Evolutionary conservation across 2,888 invertebrate species (phyloP).

Genomic region (Agrotis segetum): DNA sequence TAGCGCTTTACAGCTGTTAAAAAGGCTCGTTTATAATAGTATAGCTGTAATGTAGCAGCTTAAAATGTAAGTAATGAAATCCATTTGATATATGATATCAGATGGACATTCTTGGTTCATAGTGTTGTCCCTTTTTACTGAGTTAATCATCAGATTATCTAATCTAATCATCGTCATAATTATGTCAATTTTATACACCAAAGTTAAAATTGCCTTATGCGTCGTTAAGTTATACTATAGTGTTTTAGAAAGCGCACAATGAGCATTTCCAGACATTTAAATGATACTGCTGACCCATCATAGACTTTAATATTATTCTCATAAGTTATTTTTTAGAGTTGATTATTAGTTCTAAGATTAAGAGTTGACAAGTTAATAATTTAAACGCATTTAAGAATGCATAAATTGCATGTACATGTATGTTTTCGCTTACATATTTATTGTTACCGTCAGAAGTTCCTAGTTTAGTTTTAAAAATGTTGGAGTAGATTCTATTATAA

Average conservation of each 20-base stretch:
- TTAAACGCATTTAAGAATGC: slow-evolving; percentile 49
- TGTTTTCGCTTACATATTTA: slow-evolving; percentile 30
- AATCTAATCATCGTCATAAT: slow-evolving; percentile 40
- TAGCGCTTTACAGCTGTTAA: not conserved
- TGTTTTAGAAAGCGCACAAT: slow-evolving; percentile 31
- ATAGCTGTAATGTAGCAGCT: slow-evolving; percentile 8
- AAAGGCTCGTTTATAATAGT: slow-evolving; percentile 11
- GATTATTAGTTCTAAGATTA: slow-evolving; percentile 31
- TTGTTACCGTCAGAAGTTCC: slow-evolving; percentile 60
- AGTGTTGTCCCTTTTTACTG: slow-evolving; percentile 36
- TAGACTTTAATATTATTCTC: slow-evolving; percentile 43
- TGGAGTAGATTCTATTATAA: slow-evolving; percentile 16
- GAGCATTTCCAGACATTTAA: slow-evolving; percentile 44
- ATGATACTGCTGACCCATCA: slow-evolving; percentile 16
- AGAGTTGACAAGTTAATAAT: slow-evolving; percentile 22
- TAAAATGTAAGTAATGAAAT: slow-evolving; percentile 29
- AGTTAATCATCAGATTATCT: slow-evolving; percentile 37
- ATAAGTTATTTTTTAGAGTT: slow-evolving; percentile 28
- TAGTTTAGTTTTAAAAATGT: slow-evolving; percentile 50
- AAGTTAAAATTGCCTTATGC: slow-evolving; percentile 49
- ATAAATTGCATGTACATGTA: slow-evolving; percentile 47
- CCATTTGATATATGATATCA: slow-evolving; percentile 41
- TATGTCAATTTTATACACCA: slow-evolving; percentile 53
- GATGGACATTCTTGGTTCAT: slow-evolving; percentile 22
- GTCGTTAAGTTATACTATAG: slow-evolving; percentile 21